phyloP scores from a whole-genome alignment of 2,797 vertebrate genomes.

The Miichthys miiuy region DNA sequence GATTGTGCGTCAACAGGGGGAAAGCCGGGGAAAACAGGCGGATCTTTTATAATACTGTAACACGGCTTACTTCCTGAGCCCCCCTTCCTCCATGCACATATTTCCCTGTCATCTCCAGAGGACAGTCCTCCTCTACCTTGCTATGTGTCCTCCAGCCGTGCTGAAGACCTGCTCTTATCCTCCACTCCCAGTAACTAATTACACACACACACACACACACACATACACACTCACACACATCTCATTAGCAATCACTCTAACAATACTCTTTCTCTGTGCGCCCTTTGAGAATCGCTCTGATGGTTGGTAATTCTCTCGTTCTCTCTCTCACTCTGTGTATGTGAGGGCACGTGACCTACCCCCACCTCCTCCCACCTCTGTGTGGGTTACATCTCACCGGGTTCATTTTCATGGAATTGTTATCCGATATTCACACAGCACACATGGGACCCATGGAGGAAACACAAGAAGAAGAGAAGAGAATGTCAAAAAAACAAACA shows the following conservation, averaged over 20 bases:
- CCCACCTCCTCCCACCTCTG: neutral
- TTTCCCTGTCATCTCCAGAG: slow-evolving; percentile 65
- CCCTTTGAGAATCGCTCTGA: slow-evolving; percentile 61
- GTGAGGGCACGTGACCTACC: slow-evolving; percentile 5
- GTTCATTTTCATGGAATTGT: slow-evolving; percentile 66
- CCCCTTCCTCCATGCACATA: neutral
- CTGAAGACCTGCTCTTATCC: slow-evolving; percentile 63
- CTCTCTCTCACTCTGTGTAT: slow-evolving; percentile 25
- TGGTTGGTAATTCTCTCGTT: slow-evolving; percentile 64
- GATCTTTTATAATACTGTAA: neutral
- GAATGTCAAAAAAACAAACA: neutral
- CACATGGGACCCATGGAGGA: slow-evolving; percentile 23
- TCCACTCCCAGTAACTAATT: slow-evolving; percentile 61
- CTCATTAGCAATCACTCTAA: slow-evolving; percentile 72
- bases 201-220: slow-evolving; percentile 45
- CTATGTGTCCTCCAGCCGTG: slow-evolving; percentile 73
- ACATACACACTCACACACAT: slow-evolving; percentile 38
- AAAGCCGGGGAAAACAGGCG: neutral
- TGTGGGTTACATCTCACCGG: slow-evolving; percentile 55
- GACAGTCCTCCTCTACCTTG: slow-evolving; percentile 50
- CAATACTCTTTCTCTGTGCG: slow-evolving; percentile 64
- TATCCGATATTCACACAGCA: slow-evolving; percentile 54
- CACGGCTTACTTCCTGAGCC: slow-evolving; percentile 35
- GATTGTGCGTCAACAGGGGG: neutral
- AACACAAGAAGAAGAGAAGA: slow-evolving; percentile 4